Conservation (phyloP, 2,888 invertebrate species). For the Pristionchus arcanus region DNA sequence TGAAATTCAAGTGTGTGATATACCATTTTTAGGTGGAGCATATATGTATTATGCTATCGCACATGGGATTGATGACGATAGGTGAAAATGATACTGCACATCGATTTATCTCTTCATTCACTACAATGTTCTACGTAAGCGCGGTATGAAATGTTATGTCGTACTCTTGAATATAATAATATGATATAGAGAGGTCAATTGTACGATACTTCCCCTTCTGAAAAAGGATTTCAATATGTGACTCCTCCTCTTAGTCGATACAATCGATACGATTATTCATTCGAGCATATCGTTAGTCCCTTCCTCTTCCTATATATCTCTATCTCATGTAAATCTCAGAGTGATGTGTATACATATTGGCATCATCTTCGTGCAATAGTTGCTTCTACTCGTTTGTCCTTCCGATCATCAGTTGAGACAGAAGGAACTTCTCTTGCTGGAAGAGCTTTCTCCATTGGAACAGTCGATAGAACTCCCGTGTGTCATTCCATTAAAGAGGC, state of each 20-base stretch:
- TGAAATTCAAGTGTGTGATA: not conserved
- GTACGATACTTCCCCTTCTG: conserved; percentile 70
- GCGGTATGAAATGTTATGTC: not conserved
- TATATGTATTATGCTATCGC: conserved; percentile 23
- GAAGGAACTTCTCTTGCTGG: not conserved
- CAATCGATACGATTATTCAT: conserved; percentile 58
- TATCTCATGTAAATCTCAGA: conserved; percentile 49
- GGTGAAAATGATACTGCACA: conserved; percentile 13
- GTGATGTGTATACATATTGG: conserved; percentile 69
- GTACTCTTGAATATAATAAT: not conserved
- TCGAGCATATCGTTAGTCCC: conserved; percentile 36
- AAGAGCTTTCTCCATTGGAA: conserved; percentile 34
- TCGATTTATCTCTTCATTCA: conserved; percentile 22
- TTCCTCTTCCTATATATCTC: too few relatives aligned
- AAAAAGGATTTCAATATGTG: conserved; percentile 68
- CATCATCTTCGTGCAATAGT: conserved; percentile 74
- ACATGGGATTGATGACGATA: conserved; percentile 50
- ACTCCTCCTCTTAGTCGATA: conserved; percentile 65
- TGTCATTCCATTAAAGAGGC: not conserved
- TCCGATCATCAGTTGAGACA: conserved; percentile 53
- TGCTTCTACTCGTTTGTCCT: conserved; percentile 70
- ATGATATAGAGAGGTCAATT: conserved; percentile 48
- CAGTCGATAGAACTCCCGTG: conserved; percentile 26
- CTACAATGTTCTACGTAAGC: conserved; percentile 35
- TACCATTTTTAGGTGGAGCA: conserved; percentile 43